Evolutionary conservation across 2,113 vertebrate genomes (phyloP).

Genomic region (Chaetorhynchus papuensis): DNA sequence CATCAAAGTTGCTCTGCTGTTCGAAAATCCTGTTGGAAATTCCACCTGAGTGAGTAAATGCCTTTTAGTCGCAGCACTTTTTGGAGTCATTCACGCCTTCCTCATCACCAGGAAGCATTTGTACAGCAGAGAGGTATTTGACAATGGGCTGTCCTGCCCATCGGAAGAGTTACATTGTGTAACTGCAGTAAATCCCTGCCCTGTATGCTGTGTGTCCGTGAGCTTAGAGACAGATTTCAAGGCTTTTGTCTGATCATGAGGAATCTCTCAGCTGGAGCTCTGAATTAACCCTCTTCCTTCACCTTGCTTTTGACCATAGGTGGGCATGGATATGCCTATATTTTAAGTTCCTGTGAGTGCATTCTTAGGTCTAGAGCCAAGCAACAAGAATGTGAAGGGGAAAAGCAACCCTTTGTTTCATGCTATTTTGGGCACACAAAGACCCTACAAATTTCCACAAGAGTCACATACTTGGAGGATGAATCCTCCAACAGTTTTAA

Average conservation of each 20-base stretch:
- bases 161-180: background rate
- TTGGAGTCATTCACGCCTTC: background rate
- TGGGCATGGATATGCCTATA: background rate
- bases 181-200: constrained; percentile 14
- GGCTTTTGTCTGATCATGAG: background rate
- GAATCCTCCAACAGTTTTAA: background rate
- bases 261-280: background rate
- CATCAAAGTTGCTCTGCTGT: background rate
- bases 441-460: background rate
- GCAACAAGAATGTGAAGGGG: background rate
- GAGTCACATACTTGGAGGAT: background rate
- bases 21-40: background rate
- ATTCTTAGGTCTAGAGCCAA: background rate
- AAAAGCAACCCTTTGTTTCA: background rate
- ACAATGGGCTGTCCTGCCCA: background rate
- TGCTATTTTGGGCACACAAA: background rate
- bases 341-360: background rate
- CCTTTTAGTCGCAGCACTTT: background rate
- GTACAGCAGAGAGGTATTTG: background rate
- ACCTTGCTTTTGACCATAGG: background rate
- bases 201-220: background rate
- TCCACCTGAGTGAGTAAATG: constrained; percentile 9
- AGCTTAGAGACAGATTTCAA: background rate
- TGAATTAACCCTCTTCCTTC: background rate
- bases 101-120: constrained; percentile 41